These are phyloP conservation scores for Epirrhoe alternata DNA, from an alignment of 2,888 invertebrate genomes.

Conservation along the genomic window DNA sequence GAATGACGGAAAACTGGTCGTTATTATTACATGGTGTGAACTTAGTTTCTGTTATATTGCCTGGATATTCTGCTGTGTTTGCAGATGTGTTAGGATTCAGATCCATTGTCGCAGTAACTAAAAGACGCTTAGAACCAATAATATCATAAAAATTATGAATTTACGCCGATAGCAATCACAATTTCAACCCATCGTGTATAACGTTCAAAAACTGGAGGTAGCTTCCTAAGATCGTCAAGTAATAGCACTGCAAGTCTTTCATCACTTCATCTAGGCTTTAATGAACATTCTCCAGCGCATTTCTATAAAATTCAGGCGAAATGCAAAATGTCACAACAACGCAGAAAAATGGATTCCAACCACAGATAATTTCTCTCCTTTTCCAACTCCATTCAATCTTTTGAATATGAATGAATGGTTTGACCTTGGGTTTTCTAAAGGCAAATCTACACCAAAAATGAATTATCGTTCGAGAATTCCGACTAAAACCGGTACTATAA, in stretches of 20 bases:
- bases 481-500: not conserved
- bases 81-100: slow-evolving; percentile 64
- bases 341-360: slow-evolving; percentile 81
- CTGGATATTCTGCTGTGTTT: slow-evolving; percentile 73
- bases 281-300: slow-evolving; percentile 55
- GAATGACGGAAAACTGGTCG: slow-evolving; percentile 77
- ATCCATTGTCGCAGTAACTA: slow-evolving; percentile 66
- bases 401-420: slow-evolving; percentile 5
- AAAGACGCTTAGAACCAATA: slow-evolving; percentile 53
- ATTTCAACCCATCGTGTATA: slow-evolving; percentile 79
- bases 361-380: slow-evolving; percentile 13
- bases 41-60: slow-evolving; percentile 72
- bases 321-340: slow-evolving; percentile 84
- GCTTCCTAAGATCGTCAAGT: slow-evolving; percentile 8
- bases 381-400: not conserved
- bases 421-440: not conserved
- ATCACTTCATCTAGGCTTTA: slow-evolving; percentile 54
- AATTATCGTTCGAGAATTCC: not conserved
- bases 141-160: slow-evolving; percentile 62
- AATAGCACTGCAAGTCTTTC: slow-evolving; percentile 45
- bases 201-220: slow-evolving; percentile 44
- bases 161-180: slow-evolving; percentile 75
- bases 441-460: not conserved
- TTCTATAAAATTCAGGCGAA: slow-evolving; percentile 58
- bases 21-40: slow-evolving; percentile 66